Evolutionary conservation across 2,888 invertebrate species (phyloP).

Genomic region (Cosmorhoe ocellata): DNA sequence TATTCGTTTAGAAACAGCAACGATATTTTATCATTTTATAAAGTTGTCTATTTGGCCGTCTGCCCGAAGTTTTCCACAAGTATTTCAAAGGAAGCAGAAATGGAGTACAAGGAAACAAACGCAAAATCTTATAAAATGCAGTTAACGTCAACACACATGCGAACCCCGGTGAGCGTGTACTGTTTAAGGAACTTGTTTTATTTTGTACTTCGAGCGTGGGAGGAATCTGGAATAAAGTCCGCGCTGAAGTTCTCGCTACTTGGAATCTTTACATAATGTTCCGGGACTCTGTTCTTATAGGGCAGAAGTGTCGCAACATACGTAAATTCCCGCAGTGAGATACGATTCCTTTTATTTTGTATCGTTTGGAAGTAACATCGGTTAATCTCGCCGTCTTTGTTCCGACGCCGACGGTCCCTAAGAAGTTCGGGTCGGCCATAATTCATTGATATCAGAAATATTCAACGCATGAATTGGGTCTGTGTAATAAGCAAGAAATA

Average conservation of each 20-base stretch:
- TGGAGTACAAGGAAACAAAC: constrained; percentile 65
- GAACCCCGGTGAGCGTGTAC: constrained; percentile 53
- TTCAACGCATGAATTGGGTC: no score
- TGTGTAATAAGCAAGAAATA: no score
- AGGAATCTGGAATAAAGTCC: constrained; percentile 54
- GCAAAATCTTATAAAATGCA: constrained; percentile 73
- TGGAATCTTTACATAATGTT: constrained; percentile 41
- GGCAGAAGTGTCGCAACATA: constrained; percentile 29
- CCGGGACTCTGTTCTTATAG: constrained; percentile 19
- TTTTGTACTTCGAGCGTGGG: constrained; percentile 53
- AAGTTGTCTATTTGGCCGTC: constrained; percentile 70
- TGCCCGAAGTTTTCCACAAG: constrained; percentile 65
- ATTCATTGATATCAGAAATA: no score
- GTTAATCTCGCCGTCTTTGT: constrained; percentile 57
- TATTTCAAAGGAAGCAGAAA: constrained; percentile 67
- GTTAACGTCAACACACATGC: constrained; percentile 73
- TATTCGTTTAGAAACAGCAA: constrained; percentile 57
- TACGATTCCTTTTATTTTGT: constrained; percentile 38
- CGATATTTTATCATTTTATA: constrained; percentile 65
- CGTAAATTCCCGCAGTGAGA: constrained; percentile 27
- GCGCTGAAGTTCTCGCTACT: constrained; percentile 49
- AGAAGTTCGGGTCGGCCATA: no score
- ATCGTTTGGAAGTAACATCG: constrained; percentile 45
- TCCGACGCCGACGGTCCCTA: constrained; percentile 47
- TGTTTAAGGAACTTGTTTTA: constrained; percentile 58